phyloP scores from a whole-genome alignment of 2,797 vertebrate genomes.

The Ataeniobius toweri region DNA sequence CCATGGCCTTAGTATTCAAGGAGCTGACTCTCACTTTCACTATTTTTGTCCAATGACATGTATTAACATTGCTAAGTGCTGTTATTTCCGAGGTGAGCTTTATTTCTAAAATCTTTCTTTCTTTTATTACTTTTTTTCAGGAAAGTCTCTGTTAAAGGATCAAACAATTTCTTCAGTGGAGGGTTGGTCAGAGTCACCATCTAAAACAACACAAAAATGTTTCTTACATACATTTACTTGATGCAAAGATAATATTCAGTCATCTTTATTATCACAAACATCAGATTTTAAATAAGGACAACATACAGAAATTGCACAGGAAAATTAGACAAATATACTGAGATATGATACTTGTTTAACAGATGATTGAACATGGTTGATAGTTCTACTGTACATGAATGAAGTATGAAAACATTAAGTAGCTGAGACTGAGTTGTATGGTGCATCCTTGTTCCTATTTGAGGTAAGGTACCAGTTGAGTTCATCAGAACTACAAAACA shows the following conservation, averaged over 20 bases:
- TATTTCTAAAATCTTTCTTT: not conserved
- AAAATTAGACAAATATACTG: constrained; percentile 77
- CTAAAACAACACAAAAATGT: not conserved
- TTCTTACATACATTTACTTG: not conserved
- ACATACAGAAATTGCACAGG: constrained; percentile 60
- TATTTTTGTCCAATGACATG: not conserved
- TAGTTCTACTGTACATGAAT: constrained; percentile 64
- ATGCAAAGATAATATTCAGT: constrained; percentile 44
- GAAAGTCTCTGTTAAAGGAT: not conserved
- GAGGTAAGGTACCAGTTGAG: constrained; percentile 71
- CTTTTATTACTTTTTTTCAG: not conserved
- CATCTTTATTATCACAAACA: constrained; percentile 68
- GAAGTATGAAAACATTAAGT: constrained; percentile 65
- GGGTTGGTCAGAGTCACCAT: not conserved
- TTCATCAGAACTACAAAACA: constrained; percentile 68
- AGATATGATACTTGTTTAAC: constrained; percentile 68
- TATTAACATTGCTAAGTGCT: not conserved
- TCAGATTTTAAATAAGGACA: constrained; percentile 65
- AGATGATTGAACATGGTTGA: constrained; percentile 54
- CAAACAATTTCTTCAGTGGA: not conserved
- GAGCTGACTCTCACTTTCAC: not conserved
- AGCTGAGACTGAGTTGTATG: constrained; percentile 60
- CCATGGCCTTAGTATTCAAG: not conserved
- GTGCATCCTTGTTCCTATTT: constrained; percentile 59
- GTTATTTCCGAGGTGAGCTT: not conserved